Evolutionary conservation across 1,140 invertebrate species (phyloP), one percentile per base, ranked within the genome.

Genomic region (Aphidius ervi): DNA sequence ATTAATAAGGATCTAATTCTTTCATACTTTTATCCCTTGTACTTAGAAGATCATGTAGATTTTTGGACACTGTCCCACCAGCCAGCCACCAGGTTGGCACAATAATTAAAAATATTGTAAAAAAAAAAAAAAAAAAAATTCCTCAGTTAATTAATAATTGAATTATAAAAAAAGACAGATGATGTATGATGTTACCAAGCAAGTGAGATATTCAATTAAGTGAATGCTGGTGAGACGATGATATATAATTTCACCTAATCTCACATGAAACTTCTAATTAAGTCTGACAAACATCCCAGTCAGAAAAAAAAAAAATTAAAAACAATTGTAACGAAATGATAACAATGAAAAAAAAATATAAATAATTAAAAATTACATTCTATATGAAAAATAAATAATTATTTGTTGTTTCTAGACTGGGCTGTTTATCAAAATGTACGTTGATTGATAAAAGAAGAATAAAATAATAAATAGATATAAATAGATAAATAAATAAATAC

Each of bases 391-490:
- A 61, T 69, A 65, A 67, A 70, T 62, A 68, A 63, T 64, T 62
- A 76, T 79, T 77, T 77, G 76, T 79, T 79, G 77, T 76, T 78
- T 77, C 74, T 80, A 78, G 70, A 69, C 74, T 78, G 73, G 77
- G 76, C 75, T 80, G 68, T 75, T 75, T 73, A 74, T 77, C 74
- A n/a, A 76, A 78, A 76, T 76, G 69, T 73, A 74, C 74, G 74
- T 79, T 80, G 74, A 78, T 78, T 74, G 72, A 78, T 77, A 8
- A 10, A 43, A 43, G 1, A 43, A 43, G 9, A 43, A 43, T 8
- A 8, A 10, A 43, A 43, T 43, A 10, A 43, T 43, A 43, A 43
- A 43, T 23, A 23, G 2, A 10, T 8, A 43, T 8, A 43, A 43
- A 54, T 41, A 77, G 71, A 66, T 75, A 68, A 78, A 77, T 78